These are phyloP conservation scores for Chalcis sispes DNA, from an alignment of 2,888 invertebrate species.

Conservation along the genomic window DNA sequence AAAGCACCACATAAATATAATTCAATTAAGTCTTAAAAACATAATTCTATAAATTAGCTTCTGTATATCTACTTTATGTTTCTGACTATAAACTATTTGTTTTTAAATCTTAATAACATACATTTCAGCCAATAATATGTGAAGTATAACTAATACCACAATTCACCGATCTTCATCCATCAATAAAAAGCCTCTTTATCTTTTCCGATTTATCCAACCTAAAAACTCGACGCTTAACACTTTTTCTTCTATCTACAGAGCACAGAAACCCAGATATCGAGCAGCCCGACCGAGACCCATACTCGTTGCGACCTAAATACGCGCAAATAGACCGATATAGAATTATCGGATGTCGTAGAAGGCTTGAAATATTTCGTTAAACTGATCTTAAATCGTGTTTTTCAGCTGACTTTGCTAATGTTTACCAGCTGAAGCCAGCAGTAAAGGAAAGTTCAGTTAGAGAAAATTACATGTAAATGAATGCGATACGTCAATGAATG, in stretches of 20 bases:
- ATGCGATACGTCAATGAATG: too few species aligned
- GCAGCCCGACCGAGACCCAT: conserved; percentile 36
- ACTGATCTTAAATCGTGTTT: not conserved
- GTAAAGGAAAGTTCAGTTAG: too few species aligned
- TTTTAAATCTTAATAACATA: too few species aligned
- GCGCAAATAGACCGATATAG: not conserved
- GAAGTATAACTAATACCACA: not conserved
- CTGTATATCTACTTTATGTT: too few species aligned
- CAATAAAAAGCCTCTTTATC: not conserved
- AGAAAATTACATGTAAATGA: too few species aligned
- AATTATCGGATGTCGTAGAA: not conserved
- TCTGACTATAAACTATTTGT: too few species aligned
- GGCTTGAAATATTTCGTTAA: not conserved
- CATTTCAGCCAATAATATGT: too few species aligned
- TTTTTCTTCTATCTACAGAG: not conserved
- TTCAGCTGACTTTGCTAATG: too few species aligned
- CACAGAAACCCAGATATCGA: conserved; percentile 46
- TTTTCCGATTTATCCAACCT: not conserved
- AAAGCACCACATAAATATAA: too few species aligned
- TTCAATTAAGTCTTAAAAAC: too few species aligned
- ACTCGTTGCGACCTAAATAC: not conserved
- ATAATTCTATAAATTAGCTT: too few species aligned
- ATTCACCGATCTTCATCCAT: not conserved
- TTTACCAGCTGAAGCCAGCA: too few species aligned
- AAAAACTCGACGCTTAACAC: conserved; percentile 19